phyloP scores from a whole-genome alignment of 2,888 invertebrate species.

The Mythimna lalbum region DNA sequence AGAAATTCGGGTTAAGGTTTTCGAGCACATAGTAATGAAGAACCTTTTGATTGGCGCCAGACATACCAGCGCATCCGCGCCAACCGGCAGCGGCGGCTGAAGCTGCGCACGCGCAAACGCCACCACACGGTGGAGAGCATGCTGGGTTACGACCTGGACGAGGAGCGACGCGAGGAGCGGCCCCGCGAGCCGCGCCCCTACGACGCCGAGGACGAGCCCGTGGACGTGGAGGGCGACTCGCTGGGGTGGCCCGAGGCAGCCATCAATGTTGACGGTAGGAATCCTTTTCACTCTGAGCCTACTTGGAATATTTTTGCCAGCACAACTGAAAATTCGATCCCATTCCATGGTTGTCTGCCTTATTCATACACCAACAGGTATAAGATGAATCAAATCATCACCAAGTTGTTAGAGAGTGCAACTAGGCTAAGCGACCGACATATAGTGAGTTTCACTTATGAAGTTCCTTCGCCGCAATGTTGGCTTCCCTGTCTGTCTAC shows the following conservation, averaged over 20 bases:
- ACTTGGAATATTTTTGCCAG: too few species aligned
- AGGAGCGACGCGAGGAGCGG: constrained; percentile 85
- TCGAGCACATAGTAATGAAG: not conserved
- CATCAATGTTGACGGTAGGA: constrained; percentile 82
- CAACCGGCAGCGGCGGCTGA: constrained; percentile 87
- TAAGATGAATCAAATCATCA: too few species aligned
- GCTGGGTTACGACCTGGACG: constrained; percentile 88
- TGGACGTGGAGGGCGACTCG: constrained; percentile 89
- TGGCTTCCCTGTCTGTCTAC: too few species aligned
- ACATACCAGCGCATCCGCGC: constrained; percentile 89
- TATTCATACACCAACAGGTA: too few species aligned
- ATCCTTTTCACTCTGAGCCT: not conserved
- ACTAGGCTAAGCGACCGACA: too few species aligned
- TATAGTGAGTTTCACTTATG: too few species aligned
- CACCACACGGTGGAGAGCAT: constrained; percentile 90
- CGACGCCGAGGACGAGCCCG: constrained; percentile 88
- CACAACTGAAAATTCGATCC: too few species aligned
- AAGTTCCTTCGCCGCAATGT: too few species aligned
- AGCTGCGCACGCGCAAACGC: constrained; percentile 88
- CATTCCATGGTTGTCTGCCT: too few species aligned
- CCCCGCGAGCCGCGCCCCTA: constrained; percentile 81
- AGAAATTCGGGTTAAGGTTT: not conserved
- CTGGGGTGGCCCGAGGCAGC: constrained; percentile 88
- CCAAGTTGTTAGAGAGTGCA: too few species aligned
- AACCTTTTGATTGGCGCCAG: constrained; percentile 63